Evolutionary conservation across 2,113 vertebrate species (phyloP), one percentile per base, ranked within the genome.

Genomic region (Nycticebus coucang): DNA sequence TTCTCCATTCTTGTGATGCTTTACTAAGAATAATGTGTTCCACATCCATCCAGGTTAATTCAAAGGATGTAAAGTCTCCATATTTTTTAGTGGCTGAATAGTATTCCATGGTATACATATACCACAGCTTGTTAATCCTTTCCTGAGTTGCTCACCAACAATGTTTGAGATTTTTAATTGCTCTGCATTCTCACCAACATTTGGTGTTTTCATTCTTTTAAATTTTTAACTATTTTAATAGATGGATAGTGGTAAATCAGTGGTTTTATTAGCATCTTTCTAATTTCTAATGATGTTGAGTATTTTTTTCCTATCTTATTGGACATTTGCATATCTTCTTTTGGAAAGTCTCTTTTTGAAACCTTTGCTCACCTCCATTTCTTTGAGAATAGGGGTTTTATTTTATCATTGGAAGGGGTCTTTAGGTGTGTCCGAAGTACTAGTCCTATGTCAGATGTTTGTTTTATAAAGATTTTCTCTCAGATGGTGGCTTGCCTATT

Each of bases 401-500:
- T 59, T 41, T 26, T 35, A 68, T 83, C 79, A 35, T 89, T 82
- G 33, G 30, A 62, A 41, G 28, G 21, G 21, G 53, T 93, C 84
- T 60, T 88, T 82, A 19, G 45, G 45, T 30, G 9, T 69, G 45
- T 57, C 53, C n/a, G 84, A 75, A 50, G 91, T 18, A 75, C 71
- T 14, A 24, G 50, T 71, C 60, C 86, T 87, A 50, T 41, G 45
- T 92, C 35, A 77, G 57, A 24, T 33, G 11, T 84, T 75, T 81
- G 78, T 59, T 78, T 78, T 69, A 55, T 37, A 90, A 69, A 45
- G 24, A 35, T 71, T 87, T 92, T 87, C 81, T 96, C 45, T 78
- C 60, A 22, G 62, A 7, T 30, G 13, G 13, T 19, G 35, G 68
- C 68, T 91, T 87, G n/a, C 37, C 19, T 91, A 33, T 91, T 71